Evolutionary conservation across 1,140 invertebrate genomes (phyloP).

Genomic region (Dendrolimus punctatus): DNA sequence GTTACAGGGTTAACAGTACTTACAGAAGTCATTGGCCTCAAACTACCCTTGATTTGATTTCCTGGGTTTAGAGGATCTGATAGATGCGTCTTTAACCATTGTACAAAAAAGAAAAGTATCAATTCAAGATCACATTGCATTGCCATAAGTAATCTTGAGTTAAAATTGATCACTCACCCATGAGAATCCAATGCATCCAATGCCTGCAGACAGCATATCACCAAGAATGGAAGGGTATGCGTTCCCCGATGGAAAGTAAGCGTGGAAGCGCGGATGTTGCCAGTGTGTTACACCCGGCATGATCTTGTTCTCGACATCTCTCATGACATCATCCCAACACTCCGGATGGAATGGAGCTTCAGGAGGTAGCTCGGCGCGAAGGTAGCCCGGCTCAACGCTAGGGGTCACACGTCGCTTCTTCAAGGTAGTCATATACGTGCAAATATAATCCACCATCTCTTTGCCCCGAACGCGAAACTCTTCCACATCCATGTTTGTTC

Average conservation of each 20-base stretch:
- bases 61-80: no score
- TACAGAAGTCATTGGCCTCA: no score
- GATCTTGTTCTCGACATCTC: constrained; percentile 95
- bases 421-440: constrained; percentile 93
- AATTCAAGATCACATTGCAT: no score
- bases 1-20: no score
- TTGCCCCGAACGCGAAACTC: constrained; percentile 93
- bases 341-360: constrained; percentile 92
- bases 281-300: constrained; percentile 99
- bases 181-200: constrained; percentile 98
- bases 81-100: no score
- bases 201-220: constrained; percentile 97
- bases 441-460: constrained; percentile 99
- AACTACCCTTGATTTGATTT: no score
- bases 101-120: no score
- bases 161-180: constrained; percentile 80
- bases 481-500: constrained; percentile 83
- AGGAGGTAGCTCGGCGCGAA: constrained; percentile 85
- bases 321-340: constrained; percentile 93
- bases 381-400: constrained; percentile 93
- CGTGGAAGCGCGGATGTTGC: constrained; percentile 99
- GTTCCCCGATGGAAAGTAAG: constrained; percentile 98
- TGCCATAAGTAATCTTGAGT: no score
- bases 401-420: constrained; percentile 88
- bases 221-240: constrained; percentile 97